Base-by-base conservation (phyloP, 2,113 vertebrate genomes). In the Protobothrops flavoviridis region DNA sequence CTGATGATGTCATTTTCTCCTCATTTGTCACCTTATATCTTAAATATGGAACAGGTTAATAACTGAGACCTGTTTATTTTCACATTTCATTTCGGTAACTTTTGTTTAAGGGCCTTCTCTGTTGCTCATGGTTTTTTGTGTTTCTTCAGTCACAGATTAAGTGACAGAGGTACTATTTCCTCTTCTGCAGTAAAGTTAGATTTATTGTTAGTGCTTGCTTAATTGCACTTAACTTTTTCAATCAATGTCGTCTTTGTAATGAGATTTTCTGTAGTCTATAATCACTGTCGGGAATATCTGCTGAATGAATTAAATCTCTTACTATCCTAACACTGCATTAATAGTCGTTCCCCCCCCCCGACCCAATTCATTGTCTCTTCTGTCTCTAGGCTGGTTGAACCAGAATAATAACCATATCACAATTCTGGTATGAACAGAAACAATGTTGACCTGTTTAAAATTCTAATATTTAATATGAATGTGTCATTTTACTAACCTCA, bases 171-270 rank as follows among this genome's bases (percentile, higher is more conserved):
- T 93, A 92, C 45, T 43, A 23, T 81, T 89, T 92, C 86, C 61
- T 90, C 93, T 93, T 93, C 45, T 91, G 96, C 91, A 93, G 50
- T 89, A 61, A 61, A 5, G 24, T n/a, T 90, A 88, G 85, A 15
- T 92, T 24, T n/a, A 90, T 55, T 91, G 0, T 45, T 85, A 64
- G 85, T 24, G 88, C 90, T 93, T 56, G 55, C 91, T 92, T 85
- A 74, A 64, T 85, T 90, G 4, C 0, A 1, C 33, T 89, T 94
- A 59, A 61, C 85, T 96, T 92, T 91, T 57, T n/a, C 55, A 74
- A 1, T 39, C 3, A 29, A 3, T 13, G 88, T 29, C 59, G 93
- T 52, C 45, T 29, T 3, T 91, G 91, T 85, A 92, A 53, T 87
- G 59, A 93, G 81, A 12, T 92, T 43, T 69, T 87, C 85, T 57